A percentile compares a stretch with the other conserved stretches of the same genome.
Conservation (phyloP, 2,113 vertebrate genomes). For the Maylandia zebra region DNA sequence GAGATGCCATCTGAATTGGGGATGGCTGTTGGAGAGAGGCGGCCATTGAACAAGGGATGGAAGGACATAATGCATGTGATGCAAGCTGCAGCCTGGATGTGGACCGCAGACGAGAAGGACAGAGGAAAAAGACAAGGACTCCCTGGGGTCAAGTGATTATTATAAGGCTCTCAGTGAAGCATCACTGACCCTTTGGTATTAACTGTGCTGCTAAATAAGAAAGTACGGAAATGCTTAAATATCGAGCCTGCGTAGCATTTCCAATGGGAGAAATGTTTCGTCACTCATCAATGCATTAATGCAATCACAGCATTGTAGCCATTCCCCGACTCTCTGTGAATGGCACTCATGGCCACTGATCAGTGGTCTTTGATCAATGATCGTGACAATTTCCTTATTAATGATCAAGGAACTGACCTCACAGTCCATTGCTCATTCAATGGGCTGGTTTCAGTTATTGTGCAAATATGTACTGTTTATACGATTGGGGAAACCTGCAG, state of each 20-base stretch:
- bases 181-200: background rate
- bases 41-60: background rate
- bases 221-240: background rate
- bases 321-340: background rate
- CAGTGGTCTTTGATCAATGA: background rate
- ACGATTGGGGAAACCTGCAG: background rate
- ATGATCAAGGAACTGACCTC: background rate
- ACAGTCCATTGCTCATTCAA: background rate
- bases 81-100: background rate
- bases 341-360: background rate
- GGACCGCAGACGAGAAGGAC: background rate
- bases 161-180: background rate
- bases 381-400: background rate
- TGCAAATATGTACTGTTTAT: background rate
- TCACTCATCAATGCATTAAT: background rate
- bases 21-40: constrained; percentile 14
- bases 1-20: constrained; percentile 56
- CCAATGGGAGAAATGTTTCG: background rate
- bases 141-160: constrained; percentile 17
- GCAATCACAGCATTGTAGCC: background rate
- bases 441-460: background rate
- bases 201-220: background rate
- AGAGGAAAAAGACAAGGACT: background rate
- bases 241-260: background rate
- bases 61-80: constrained; percentile 35